Evolutionary conservation across 2,113 vertebrate genomes (phyloP).

Genomic region (Leiothrix lutea): DNA sequence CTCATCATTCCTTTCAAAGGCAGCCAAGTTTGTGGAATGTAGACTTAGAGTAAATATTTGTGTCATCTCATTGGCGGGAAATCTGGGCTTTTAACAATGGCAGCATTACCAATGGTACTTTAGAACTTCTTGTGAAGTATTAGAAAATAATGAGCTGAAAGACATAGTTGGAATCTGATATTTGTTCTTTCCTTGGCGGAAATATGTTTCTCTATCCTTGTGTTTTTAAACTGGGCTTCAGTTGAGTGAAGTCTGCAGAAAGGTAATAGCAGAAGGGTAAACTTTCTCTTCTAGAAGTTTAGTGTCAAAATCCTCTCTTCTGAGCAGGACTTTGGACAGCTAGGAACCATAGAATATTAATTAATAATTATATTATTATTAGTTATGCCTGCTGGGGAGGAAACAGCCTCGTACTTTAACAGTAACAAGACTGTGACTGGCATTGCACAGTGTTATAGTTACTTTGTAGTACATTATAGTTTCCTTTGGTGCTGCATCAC

Average conservation of each 20-base stretch:
- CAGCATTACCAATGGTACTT: slow-evolving; percentile 17
- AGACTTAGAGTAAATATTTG: slow-evolving; percentile 66
- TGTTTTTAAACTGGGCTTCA: not conserved
- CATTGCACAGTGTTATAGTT: not conserved
- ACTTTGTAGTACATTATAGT: not conserved
- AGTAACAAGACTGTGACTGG: not conserved
- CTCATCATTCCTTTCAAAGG: slow-evolving; percentile 69
- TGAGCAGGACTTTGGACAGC: not conserved
- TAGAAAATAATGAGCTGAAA: slow-evolving; percentile 46
- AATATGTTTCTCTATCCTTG: not conserved
- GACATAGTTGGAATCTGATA: not conserved
- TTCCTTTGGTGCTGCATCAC: not conserved
- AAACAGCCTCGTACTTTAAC: not conserved
- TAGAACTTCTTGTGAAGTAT: slow-evolving; percentile 35
- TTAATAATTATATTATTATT: not conserved
- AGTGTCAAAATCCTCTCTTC: not conserved
- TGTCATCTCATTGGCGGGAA: slow-evolving; percentile 57
- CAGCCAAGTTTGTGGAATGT: slow-evolving; percentile 45
- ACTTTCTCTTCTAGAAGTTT: not conserved
- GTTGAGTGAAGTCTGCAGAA: not conserved
- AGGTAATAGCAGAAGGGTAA: not conserved
- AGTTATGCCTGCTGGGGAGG: not conserved
- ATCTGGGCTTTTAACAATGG: slow-evolving; percentile 33
- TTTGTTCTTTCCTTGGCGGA: not conserved
- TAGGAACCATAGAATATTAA: not conserved